Percentiles rank a stretch among this genome's conserved stretches.
Conservation (phyloP, 35 echinoderm and acorn worm species). For the Ptychodera flava region DNA sequence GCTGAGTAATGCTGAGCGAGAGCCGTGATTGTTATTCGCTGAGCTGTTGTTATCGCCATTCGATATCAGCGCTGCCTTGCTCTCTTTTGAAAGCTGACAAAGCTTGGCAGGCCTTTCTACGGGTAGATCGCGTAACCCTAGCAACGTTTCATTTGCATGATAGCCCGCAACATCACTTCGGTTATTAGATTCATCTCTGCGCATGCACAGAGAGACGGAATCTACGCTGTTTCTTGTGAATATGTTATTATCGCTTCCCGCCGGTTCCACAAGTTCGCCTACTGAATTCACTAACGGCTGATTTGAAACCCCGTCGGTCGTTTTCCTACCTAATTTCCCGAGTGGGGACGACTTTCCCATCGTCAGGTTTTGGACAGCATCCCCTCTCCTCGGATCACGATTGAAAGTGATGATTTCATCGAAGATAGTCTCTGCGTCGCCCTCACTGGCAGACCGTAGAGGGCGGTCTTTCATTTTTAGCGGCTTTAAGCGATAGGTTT, state of each 20-base stretch:
- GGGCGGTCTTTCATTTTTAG: background rate
- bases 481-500: background rate
- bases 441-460: background rate
- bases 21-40: too few species aligned
- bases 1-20: background rate
- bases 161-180: background rate
- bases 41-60: background rate
- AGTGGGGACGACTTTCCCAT: background rate
- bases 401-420: background rate
- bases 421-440: background rate
- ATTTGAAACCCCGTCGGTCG: background rate
- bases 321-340: background rate
- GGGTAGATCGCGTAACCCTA: background rate
- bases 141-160: background rate
- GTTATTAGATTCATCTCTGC: background rate
- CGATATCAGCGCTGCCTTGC: background rate
- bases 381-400: background rate
- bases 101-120: background rate
- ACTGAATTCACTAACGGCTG: background rate
- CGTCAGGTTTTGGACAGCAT: background rate
- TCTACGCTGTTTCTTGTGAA: background rate
- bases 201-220: too few species aligned
- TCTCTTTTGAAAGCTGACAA: background rate
- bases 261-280: background rate
- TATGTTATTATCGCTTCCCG: background rate